A percentile compares a stretch with the other conserved stretches of the same genome.
Conservation (phyloP, 37 sponge, comb jelly and placozoan species). For the Ephydatia muelleri region DNA sequence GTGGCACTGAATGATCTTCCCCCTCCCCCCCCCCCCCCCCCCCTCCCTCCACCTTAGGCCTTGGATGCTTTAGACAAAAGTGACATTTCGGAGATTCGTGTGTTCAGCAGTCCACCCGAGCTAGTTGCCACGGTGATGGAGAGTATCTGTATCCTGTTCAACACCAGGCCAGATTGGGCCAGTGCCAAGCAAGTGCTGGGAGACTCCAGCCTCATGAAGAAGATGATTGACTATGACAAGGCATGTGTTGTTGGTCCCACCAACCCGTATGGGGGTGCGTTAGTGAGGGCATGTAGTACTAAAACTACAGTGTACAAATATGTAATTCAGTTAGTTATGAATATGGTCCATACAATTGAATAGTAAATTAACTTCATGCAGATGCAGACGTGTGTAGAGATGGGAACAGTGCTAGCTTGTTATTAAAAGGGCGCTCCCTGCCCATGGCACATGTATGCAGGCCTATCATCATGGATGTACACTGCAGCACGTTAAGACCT, state of each 20-base stretch:
- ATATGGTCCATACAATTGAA: not conserved
- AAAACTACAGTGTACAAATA: not conserved
- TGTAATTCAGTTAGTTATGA: not conserved
- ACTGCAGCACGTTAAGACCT: constrained; percentile 39
- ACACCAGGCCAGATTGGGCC: constrained; percentile 89
- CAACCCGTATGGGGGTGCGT: too few relatives aligned
- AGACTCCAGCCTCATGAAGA: constrained; percentile 87
- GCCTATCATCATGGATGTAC: not conserved
- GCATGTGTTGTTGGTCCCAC: too few relatives aligned
- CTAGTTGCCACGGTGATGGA: constrained; percentile 97
- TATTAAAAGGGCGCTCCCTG: not conserved
- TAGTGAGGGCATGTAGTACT: too few relatives aligned
- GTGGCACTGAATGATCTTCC: not conserved
- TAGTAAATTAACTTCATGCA: too few relatives aligned
- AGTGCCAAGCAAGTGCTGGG: constrained; percentile 87
- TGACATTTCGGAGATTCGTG: constrained; percentile 97
- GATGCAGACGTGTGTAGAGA: too few relatives aligned
- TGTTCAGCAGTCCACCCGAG: constrained; percentile 95
- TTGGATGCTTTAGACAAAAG: constrained; percentile 92
- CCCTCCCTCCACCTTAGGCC: not conserved
- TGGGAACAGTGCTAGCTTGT: not conserved
- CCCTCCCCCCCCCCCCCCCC: not conserved
- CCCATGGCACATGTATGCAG: not conserved
- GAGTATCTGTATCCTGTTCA: constrained; percentile 90
- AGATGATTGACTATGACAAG: constrained; percentile 93